These are phyloP conservation scores for Octonoba sinensis DNA, from an alignment of 2,888 invertebrate genomes.

Conservation along the genomic window DNA sequence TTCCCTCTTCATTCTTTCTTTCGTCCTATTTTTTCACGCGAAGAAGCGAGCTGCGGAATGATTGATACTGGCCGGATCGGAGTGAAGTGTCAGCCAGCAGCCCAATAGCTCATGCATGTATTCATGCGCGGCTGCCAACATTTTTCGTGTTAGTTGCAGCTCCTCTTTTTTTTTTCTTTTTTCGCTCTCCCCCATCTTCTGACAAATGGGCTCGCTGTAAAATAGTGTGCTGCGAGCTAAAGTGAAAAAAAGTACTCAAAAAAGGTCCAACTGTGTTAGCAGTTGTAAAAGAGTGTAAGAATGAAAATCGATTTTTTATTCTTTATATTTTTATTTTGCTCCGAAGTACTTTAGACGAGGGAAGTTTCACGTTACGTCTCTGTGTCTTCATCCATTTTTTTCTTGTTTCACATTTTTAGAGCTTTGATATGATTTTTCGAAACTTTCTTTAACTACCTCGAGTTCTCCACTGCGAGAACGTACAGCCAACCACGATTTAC, in stretches of 20 bases:
- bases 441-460: conserved; percentile 23
- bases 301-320: conserved; percentile 40
- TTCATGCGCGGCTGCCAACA: conserved; percentile 58
- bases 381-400: conserved; percentile 34
- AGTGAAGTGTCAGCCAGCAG: conserved; percentile 63
- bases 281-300: conserved; percentile 53
- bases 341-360: conserved; percentile 34
- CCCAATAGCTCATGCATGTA: conserved; percentile 62
- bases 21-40: conserved; percentile 56
- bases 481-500: too few relatives aligned
- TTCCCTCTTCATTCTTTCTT: conserved; percentile 47
- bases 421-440: conserved; percentile 26
- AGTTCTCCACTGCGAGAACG: background rate
- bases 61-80: conserved; percentile 62
- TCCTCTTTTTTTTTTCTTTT: conserved; percentile 19
- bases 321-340: conserved; percentile 42
- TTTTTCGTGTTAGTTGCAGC: conserved; percentile 60
- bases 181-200: conserved; percentile 16
- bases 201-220: conserved; percentile 62
- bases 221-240: conserved; percentile 54
- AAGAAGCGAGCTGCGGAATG: conserved; percentile 53
- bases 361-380: conserved; percentile 24
- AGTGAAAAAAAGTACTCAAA: conserved; percentile 35
- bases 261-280: conserved; percentile 59
- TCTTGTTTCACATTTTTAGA: conserved; percentile 11